These are phyloP conservation scores for Phymorhynchus buccinoides DNA, from an alignment of 1,140 invertebrate genomes.

Conservation along the genomic window DNA sequence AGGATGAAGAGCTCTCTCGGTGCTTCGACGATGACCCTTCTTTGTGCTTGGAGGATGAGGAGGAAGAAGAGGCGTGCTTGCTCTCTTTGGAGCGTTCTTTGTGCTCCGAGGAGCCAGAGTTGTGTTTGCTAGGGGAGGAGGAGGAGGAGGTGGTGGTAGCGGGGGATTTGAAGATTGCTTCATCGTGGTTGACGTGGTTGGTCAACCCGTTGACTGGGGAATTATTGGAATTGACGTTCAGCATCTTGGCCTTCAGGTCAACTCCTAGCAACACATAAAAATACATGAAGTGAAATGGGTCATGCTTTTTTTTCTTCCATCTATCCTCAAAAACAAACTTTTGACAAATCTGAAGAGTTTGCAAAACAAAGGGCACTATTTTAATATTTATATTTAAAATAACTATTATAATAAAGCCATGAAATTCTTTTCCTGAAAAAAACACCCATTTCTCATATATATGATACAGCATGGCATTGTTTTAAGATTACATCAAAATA, in stretches of 20 bases:
- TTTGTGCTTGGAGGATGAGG: conserved; percentile 45
- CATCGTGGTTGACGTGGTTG: conserved; percentile 15
- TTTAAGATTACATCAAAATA: too few relatives aligned
- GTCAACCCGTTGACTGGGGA: conserved; percentile 22
- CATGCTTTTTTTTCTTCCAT: too few relatives aligned
- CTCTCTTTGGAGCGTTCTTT: conserved; percentile 39
- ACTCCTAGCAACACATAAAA: background rate
- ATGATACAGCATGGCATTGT: too few relatives aligned
- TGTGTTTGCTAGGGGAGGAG: conserved; percentile 38
- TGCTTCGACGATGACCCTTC: background rate
- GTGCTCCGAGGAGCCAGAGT: conserved; percentile 45
- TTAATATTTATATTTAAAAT: too few relatives aligned
- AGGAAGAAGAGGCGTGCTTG: conserved; percentile 30
- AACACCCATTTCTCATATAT: too few relatives aligned
- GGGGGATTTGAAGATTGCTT: conserved; percentile 22
- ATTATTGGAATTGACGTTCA: conserved; percentile 23
- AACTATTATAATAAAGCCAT: too few relatives aligned
- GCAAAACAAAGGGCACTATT: too few relatives aligned
- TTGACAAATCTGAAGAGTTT: too few relatives aligned
- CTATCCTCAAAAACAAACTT: too few relatives aligned
- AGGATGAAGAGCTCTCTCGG: too few relatives aligned
- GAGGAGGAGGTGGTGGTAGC: too few relatives aligned
- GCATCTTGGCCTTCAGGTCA: conserved; percentile 30
- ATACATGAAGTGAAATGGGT: background rate
- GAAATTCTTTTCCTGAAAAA: too few relatives aligned